Evolutionary conservation across 2,113 vertebrate species (phyloP).

Genomic region (Percina caprodes): DNA sequence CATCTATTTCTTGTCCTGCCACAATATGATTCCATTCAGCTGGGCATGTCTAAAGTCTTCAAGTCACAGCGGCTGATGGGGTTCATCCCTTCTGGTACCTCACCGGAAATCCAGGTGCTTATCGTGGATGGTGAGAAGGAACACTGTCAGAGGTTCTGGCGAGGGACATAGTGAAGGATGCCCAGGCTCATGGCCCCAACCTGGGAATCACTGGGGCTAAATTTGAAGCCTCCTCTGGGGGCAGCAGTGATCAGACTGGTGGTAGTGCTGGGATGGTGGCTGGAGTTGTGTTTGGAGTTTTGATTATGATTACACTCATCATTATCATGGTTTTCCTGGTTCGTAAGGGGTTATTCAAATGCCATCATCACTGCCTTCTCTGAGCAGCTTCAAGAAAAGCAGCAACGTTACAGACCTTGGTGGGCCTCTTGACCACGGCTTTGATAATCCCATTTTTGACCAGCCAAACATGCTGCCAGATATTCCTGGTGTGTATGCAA

Average conservation of each 20-base stretch:
- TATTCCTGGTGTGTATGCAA: constrained; percentile 66
- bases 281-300: constrained; percentile 69
- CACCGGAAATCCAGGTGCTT: constrained; percentile 88
- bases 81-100: constrained; percentile 49
- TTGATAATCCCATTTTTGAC: constrained; percentile 89
- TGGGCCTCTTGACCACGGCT: constrained; percentile 79
- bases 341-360: constrained; percentile 76
- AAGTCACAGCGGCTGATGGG: constrained; percentile 67
- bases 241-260: constrained; percentile 30
- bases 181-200: constrained; percentile 79
- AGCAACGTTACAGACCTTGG: constrained; percentile 46
- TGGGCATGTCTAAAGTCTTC: constrained; percentile 90
- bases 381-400: constrained; percentile 54
- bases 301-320: constrained; percentile 76
- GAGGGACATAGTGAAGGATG: constrained; percentile 83
- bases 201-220: constrained; percentile 73
- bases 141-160: constrained; percentile 76
- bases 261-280: constrained; percentile 52
- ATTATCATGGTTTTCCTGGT: constrained; percentile 71
- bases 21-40: constrained; percentile 79
- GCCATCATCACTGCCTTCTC: constrained; percentile 50
- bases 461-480: constrained; percentile 54
- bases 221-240: constrained; percentile 81
- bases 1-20: constrained; percentile 83
- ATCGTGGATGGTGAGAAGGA: constrained; percentile 80